A percentile compares a stretch with the other conserved stretches of the same genome.
phyloP scores from a whole-genome alignment of 2,797 vertebrate species.

The Channa striata region DNA sequence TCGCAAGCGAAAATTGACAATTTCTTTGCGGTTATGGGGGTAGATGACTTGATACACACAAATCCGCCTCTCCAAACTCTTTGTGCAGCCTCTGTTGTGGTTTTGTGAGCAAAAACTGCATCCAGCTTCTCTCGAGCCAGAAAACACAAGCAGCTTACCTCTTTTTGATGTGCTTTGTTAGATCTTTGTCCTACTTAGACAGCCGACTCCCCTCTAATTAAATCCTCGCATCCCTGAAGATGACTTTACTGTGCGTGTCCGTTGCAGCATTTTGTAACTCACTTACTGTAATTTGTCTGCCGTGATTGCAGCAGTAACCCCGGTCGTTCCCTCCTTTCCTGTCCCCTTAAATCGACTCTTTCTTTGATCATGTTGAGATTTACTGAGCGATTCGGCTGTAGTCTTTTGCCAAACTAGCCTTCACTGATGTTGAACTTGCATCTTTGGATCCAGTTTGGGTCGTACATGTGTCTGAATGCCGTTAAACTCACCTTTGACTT shows the following conservation, averaged over 20 bases:
- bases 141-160: neutral
- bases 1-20: conserved; percentile 14
- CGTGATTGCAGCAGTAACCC: too few species aligned
- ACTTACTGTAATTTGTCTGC: too few species aligned
- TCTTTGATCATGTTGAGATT: too few species aligned
- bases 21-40: conserved; percentile 13
- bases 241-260: conserved; percentile 3
- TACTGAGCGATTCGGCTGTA: too few species aligned
- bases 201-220: conserved; percentile 15
- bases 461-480: too few species aligned
- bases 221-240: conserved; percentile 1
- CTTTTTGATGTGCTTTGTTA: conserved; percentile 24
- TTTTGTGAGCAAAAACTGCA: neutral
- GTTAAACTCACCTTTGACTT: too few species aligned
- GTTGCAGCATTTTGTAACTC: neutral
- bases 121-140: neutral
- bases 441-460: too few species aligned
- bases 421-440: too few species aligned
- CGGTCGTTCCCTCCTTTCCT: too few species aligned
- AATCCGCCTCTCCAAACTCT: conserved; percentile 12
- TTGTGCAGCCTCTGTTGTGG: conserved; percentile 18
- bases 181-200: conserved; percentile 33
- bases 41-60: conserved; percentile 18
- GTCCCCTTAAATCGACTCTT: too few species aligned
- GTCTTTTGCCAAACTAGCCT: too few species aligned